Evolutionary conservation across 2,797 vertebrate genomes (phyloP).

Genomic region (Poecilia gillii): DNA sequence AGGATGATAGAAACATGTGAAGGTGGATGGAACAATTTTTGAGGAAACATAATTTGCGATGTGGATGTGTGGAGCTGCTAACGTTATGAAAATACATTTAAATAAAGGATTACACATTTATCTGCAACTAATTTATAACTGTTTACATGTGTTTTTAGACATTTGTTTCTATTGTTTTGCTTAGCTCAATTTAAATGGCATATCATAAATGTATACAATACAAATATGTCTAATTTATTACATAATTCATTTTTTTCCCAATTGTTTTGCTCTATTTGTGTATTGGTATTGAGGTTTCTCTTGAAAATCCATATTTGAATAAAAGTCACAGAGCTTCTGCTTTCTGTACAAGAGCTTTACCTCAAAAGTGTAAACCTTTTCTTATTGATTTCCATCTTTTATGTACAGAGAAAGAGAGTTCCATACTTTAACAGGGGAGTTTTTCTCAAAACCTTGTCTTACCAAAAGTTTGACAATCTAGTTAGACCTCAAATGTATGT

Average conservation of each 20-base stretch:
- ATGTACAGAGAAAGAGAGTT: not conserved
- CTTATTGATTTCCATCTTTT: not conserved
- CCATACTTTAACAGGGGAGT: not conserved
- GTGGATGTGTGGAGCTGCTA: not conserved
- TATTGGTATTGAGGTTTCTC: not conserved
- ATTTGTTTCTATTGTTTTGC: not conserved
- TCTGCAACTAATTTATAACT: not conserved
- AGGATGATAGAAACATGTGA: not conserved
- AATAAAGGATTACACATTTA: not conserved
- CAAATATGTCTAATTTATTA: not conserved
- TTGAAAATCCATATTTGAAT: not conserved
- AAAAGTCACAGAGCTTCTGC: not conserved
- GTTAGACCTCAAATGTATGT: not conserved
- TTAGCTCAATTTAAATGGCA: not conserved
- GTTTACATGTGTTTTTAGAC: not conserved
- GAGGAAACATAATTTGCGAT: not conserved
- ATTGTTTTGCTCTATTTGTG: not conserved
- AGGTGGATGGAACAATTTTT: not conserved
- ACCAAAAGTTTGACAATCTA: not conserved
- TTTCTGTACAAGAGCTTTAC: not conserved
- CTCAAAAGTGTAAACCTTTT: not conserved
- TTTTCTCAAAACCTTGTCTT: not conserved
- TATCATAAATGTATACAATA: not conserved
- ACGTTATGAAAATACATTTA: not conserved
- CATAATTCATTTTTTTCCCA: not conserved